phyloP scores from a whole-genome alignment of 1,140 invertebrate species.

The Pseudomyrmex cubaensis region DNA sequence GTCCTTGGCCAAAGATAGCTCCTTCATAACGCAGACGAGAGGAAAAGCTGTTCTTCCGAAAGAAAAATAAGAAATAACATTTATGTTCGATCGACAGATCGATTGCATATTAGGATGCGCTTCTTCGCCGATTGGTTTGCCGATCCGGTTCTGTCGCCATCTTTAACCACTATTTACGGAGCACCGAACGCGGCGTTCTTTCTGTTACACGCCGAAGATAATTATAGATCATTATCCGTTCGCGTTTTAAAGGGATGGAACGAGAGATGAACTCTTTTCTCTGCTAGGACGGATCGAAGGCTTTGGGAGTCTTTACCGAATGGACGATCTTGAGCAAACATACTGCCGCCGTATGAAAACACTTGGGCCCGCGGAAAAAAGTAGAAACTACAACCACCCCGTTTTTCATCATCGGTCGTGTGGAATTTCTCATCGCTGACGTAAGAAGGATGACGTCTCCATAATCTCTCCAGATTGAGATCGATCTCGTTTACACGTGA shows the following conservation, averaged over 20 bases:
- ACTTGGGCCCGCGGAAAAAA: constrained; percentile 54
- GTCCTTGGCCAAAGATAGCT: constrained; percentile 65
- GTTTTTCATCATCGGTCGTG: constrained; percentile 33
- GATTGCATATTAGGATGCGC: not conserved
- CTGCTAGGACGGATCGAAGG: constrained; percentile 16
- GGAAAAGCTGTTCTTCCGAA: constrained; percentile 12
- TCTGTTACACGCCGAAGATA: constrained; percentile 48
- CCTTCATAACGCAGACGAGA: not conserved
- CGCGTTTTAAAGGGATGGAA: constrained; percentile 27
- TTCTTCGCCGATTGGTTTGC: constrained; percentile 4
- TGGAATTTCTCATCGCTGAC: constrained; percentile 35
- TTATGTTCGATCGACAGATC: not conserved
- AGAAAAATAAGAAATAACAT: not conserved
- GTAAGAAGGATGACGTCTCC: constrained; percentile 20
- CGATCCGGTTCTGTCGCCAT: constrained; percentile 11
- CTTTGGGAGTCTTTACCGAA: constrained; percentile 60
- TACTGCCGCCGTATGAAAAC: constrained; percentile 55
- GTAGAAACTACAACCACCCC: constrained; percentile 23
- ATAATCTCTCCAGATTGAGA: constrained; percentile 24
- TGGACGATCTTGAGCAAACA: constrained; percentile 65
- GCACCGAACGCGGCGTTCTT: not conserved
- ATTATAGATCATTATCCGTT: constrained; percentile 73
- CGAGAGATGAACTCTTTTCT: constrained; percentile 63
- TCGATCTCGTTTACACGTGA: constrained; percentile 7
- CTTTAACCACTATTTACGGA: constrained; percentile 52